Evolutionary conservation across 1,140 invertebrate species (phyloP).

Genomic region (Eubasilissa regina): DNA sequence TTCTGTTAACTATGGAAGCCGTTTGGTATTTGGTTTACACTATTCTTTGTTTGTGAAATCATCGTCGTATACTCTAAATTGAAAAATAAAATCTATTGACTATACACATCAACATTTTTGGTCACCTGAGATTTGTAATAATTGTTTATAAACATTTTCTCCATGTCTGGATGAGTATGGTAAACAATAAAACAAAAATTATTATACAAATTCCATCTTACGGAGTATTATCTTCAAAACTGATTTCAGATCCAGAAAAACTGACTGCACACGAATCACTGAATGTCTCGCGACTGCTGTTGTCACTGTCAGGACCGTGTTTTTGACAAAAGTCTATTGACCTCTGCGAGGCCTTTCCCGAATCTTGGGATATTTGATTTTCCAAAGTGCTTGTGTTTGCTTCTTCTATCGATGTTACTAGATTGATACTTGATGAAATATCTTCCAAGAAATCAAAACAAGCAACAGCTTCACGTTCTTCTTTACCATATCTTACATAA

Average conservation of each 20-base stretch:
- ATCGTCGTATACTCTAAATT: slow-evolving; percentile 35
- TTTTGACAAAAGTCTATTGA: slow-evolving; percentile 18
- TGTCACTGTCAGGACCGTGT: slow-evolving; percentile 35
- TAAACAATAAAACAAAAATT: slow-evolving; percentile 3
- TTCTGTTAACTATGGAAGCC: slow-evolving; percentile 45
- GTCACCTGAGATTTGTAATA: slow-evolving; percentile 18
- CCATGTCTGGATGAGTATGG: background rate
- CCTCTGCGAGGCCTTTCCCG: slow-evolving; percentile 55
- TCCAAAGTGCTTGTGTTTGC: slow-evolving; percentile 54
- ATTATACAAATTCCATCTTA: slow-evolving; percentile 35
- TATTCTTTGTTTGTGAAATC: slow-evolving; percentile 21
- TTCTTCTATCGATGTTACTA: slow-evolving; percentile 71
- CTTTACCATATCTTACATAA: slow-evolving; percentile 84
- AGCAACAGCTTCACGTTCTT: slow-evolving; percentile 83
- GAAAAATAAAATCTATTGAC: background rate
- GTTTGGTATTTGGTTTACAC: slow-evolving; percentile 26
- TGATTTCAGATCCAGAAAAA: slow-evolving; percentile 63
- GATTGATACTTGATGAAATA: slow-evolving; percentile 71
- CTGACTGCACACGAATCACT: slow-evolving; percentile 66
- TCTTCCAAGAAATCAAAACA: slow-evolving; percentile 86
- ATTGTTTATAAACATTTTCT: slow-evolving; percentile 7
- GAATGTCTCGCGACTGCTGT: slow-evolving; percentile 62
- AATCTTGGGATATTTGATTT: slow-evolving; percentile 59
- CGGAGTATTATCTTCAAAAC: slow-evolving; percentile 52
- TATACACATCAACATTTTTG: slow-evolving; percentile 9